These are phyloP conservation scores for Drosophila formosana DNA, from an alignment of 2,888 invertebrate genomes.

Conservation along the genomic window DNA sequence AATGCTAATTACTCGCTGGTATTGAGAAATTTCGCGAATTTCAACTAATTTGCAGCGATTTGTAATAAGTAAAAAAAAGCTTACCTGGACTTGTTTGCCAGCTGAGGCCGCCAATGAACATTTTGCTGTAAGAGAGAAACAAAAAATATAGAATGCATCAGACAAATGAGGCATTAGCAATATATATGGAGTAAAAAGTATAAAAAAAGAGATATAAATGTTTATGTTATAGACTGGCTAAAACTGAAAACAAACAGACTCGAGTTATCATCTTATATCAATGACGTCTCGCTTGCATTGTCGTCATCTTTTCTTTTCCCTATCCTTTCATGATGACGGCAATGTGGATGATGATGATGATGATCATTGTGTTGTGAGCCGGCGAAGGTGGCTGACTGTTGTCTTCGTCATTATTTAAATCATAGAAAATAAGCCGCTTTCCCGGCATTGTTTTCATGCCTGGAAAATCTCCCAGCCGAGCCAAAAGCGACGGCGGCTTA, in stretches of 20 bases:
- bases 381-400: conserved; percentile 64
- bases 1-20: conserved; percentile 53
- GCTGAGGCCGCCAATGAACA: conserved; percentile 99
- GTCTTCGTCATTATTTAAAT: conserved; percentile 83
- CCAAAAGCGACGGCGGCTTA: conserved; percentile 57
- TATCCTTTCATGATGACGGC: conserved; percentile 11
- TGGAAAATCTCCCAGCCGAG: conserved; percentile 71
- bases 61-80: conserved; percentile 77
- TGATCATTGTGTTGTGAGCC: conserved; percentile 30
- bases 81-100: conserved; percentile 99
- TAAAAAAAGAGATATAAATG: conserved; percentile 26
- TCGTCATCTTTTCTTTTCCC: conserved; percentile 26
- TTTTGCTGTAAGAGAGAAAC: conserved; percentile 93
- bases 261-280: conserved; percentile 48
- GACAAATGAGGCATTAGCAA: conserved; percentile 54
- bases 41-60: conserved; percentile 54
- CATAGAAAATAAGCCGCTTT: conserved; percentile 83
- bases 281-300: conserved; percentile 56
- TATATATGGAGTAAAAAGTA: conserved; percentile 19
- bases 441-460: conserved; percentile 81
- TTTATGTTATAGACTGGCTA: conserved; percentile 39
- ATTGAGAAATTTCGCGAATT: conserved; percentile 42
- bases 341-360: conserved; percentile 15
- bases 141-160: conserved; percentile 34
- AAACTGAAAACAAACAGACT: conserved; percentile 32